phyloP scores from a whole-genome alignment of 2,888 invertebrate species.

The Yponomeuta evonymella region DNA sequence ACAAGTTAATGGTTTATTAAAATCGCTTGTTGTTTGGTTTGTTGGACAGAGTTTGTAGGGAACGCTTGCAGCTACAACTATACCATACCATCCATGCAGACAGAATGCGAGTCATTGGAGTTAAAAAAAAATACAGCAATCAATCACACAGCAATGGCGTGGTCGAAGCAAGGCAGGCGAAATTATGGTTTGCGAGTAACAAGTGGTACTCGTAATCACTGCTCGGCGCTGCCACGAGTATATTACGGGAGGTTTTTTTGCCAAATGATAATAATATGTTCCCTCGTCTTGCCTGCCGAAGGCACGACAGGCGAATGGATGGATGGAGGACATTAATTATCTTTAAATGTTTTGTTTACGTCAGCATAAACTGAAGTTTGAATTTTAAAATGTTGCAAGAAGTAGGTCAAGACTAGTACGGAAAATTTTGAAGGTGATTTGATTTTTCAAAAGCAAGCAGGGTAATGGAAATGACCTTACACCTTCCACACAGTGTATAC shows the following conservation, averaged over 20 bases:
- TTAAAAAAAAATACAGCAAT: slow-evolving; percentile 32
- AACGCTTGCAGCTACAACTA: background rate
- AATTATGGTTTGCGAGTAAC: slow-evolving; percentile 36
- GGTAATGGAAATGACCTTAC: no score
- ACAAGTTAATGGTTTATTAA: background rate
- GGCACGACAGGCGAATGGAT: slow-evolving; percentile 17
- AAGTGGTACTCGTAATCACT: slow-evolving; percentile 37
- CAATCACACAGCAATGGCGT: slow-evolving; percentile 27
- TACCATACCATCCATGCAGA: no score
- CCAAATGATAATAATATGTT: slow-evolving; percentile 54
- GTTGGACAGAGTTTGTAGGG: background rate
- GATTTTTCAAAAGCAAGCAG: background rate
- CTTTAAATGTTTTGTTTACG: slow-evolving; percentile 7
- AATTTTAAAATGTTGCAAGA: background rate
- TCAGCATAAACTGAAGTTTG: background rate
- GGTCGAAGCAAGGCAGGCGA: slow-evolving; percentile 27
- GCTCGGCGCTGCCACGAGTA: slow-evolving; percentile 23
- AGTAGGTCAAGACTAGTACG: background rate
- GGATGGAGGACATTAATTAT: slow-evolving; percentile 17
- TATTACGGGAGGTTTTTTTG: slow-evolving; percentile 36
- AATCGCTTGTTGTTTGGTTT: slow-evolving; percentile 1
- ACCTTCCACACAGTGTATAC: no score
- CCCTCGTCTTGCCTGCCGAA: slow-evolving; percentile 21
- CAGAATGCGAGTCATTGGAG: slow-evolving; percentile 27
- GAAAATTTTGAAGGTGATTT: background rate